A percentile compares a stretch with the other conserved stretches of the same genome.
Conservation (phyloP, 1,140 invertebrate species). For the Oryctes rhinoceros region DNA sequence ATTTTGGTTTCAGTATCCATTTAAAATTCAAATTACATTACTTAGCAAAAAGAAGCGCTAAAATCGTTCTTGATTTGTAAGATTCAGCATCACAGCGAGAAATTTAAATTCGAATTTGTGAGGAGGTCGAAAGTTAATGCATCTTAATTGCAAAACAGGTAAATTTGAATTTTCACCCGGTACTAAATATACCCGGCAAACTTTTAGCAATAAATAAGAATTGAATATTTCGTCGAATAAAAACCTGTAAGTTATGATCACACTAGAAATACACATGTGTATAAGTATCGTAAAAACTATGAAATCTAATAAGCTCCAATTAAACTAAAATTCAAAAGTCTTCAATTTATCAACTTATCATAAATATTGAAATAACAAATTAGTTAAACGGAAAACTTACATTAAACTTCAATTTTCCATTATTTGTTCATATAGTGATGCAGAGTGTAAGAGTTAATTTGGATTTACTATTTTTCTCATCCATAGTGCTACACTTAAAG, state of each 20-base stretch:
- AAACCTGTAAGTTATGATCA: no score
- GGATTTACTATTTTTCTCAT: slow-evolving; percentile 1
- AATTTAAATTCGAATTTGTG: not conserved
- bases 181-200: no score
- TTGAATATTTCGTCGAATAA: no score
- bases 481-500: not conserved
- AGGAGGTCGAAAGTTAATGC: not conserved
- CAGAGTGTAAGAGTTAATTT: not conserved
- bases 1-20: slow-evolving; percentile 16
- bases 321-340: no score
- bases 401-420: slow-evolving; percentile 2
- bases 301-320: no score
- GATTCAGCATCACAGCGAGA: slow-evolving; percentile 13
- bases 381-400: not conserved
- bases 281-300: no score
- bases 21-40: slow-evolving; percentile 29
- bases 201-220: no score
- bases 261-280: no score
- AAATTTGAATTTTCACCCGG: no score
- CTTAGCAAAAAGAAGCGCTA: slow-evolving; percentile 10
- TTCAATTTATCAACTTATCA: not conserved
- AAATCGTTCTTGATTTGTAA: not conserved
- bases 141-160: not conserved
- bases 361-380: not conserved
- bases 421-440: not conserved